Evolutionary conservation across 2,113 vertebrate species (phyloP).

Genomic region (Macrotis lagotis): DNA sequence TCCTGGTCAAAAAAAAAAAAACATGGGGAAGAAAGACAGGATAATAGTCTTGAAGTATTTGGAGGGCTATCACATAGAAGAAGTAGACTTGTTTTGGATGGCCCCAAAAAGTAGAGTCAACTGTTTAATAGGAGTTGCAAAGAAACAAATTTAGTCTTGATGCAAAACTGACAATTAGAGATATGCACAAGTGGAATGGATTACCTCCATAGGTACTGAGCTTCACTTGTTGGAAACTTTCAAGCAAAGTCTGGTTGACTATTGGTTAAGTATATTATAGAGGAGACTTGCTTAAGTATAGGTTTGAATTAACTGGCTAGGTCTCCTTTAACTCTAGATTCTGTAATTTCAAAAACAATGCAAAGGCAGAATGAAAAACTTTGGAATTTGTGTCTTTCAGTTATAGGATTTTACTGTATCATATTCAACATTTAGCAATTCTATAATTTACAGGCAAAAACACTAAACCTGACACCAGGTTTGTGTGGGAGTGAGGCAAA

Average conservation of each 20-base stretch:
- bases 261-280: not conserved
- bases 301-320: not conserved
- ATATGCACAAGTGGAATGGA: not conserved
- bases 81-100: not conserved
- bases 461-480: constrained; percentile 66
- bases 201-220: not conserved
- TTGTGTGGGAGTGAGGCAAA: constrained; percentile 67
- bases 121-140: not conserved
- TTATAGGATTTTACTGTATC: constrained; percentile 15
- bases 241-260: not conserved
- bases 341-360: not conserved
- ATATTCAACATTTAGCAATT: constrained; percentile 55
- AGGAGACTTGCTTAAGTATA: not conserved
- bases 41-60: not conserved
- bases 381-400: constrained; percentile 11
- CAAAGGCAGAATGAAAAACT: constrained; percentile 6
- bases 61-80: not conserved
- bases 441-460: constrained; percentile 67
- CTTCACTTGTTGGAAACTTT: not conserved
- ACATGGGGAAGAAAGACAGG: not conserved
- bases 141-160: not conserved
- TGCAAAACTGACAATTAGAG: not conserved
- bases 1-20: not conserved
- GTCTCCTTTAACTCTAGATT: not conserved
- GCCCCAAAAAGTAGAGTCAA: not conserved